Conservation (phyloP, 2,888 invertebrate species). For the Muscina levida region DNA sequence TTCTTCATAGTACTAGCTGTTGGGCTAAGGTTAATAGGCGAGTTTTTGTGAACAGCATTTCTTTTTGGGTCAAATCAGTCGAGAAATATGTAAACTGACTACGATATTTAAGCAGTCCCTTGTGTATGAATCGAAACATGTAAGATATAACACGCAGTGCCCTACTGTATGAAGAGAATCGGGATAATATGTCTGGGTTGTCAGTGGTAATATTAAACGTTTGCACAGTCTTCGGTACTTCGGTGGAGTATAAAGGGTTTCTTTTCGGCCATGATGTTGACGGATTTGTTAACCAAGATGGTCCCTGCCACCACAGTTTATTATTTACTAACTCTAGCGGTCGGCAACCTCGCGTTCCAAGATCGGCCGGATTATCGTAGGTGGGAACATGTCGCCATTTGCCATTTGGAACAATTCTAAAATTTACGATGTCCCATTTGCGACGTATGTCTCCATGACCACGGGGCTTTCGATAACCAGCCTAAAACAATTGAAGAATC, state of each 20-base stretch:
- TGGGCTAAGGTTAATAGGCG: constrained; percentile 18
- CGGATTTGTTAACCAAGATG: background rate
- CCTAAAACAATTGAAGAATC: constrained; percentile 34
- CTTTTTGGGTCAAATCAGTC: background rate
- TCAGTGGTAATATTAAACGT: background rate
- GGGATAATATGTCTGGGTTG: background rate
- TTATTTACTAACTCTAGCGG: constrained; percentile 9
- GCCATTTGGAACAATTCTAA: background rate
- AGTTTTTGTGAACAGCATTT: background rate
- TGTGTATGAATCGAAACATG: background rate
- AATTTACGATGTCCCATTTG: constrained; percentile 26
- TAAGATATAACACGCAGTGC: background rate
- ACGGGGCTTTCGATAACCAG: constrained; percentile 20
- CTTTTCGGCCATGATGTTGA: constrained; percentile 17
- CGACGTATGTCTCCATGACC: constrained; percentile 44
- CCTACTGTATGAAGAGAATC: background rate
- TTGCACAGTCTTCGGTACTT: background rate
- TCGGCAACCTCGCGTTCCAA: constrained; percentile 9
- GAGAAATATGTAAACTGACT: too few relatives aligned
- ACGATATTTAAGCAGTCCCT: background rate
- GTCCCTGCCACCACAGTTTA: constrained; percentile 21
- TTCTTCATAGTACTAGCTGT: background rate
- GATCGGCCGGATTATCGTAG: constrained; percentile 21
- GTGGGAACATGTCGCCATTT: constrained; percentile 28
- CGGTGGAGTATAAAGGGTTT: background rate